Percentiles rank a stretch among this genome's conserved stretches.
Evolutionary conservation across 2,888 invertebrate genomes (phyloP).

Genomic region (Julus scandinavius): DNA sequence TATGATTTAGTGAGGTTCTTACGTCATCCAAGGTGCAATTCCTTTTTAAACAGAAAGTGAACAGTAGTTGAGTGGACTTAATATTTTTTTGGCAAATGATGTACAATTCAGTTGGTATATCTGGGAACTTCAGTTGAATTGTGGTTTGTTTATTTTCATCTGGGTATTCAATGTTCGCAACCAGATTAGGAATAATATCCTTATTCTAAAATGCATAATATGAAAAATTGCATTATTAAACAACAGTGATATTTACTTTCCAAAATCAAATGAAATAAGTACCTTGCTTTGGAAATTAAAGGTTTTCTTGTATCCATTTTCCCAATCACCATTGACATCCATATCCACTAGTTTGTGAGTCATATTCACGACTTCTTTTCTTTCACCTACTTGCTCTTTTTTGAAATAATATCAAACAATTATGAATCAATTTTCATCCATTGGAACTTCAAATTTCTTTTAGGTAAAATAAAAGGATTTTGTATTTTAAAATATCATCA

Average conservation of each 20-base stretch:
- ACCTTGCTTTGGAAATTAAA: constrained; percentile 52
- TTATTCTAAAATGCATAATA: neutral
- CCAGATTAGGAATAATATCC: constrained; percentile 35
- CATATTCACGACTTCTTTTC: constrained; percentile 47
- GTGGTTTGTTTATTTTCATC: neutral
- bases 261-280: neutral
- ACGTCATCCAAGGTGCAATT: neutral
- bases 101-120: neutral
- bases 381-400: constrained; percentile 15
- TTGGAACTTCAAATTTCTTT: no score
- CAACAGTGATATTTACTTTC: neutral
- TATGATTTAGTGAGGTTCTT: neutral
- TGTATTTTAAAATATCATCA: neutral
- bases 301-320: constrained; percentile 42
- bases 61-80: neutral
- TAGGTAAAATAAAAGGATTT: neutral
- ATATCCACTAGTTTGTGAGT: constrained; percentile 50
- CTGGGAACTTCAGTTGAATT: neutral
- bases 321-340: constrained; percentile 35
- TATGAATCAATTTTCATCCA: no score
- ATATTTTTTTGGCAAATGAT: neutral
- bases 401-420: neutral
- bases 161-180: constrained; percentile 17
- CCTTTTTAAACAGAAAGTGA: neutral
- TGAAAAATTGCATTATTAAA: neutral